These are phyloP conservation scores for Carlito syrichta DNA, from an alignment of 2,113 vertebrate genomes.

Conservation along the genomic window DNA sequence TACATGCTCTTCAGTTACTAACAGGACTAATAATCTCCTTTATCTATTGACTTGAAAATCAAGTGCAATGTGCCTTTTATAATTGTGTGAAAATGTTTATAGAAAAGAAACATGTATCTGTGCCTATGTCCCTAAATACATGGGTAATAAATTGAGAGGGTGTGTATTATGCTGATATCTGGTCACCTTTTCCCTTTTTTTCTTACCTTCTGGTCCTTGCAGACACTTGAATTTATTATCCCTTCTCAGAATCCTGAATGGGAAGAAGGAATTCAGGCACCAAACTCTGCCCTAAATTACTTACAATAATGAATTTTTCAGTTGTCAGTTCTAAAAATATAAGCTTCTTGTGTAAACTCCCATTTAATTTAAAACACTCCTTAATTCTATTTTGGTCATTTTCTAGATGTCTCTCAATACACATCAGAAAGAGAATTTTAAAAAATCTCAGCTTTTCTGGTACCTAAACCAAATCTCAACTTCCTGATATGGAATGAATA, in stretches of 20 bases:
- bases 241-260: background rate
- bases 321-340: background rate
- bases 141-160: background rate
- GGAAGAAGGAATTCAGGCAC: background rate
- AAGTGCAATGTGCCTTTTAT: background rate
- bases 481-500: background rate
- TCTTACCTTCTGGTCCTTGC: background rate
- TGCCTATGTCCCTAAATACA: background rate
- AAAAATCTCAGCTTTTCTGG: background rate
- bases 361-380: background rate
- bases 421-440: background rate
- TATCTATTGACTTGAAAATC: background rate
- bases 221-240: background rate
- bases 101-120: background rate
- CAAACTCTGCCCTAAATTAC: background rate
- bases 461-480: background rate
- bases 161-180: background rate
- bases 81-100: background rate
- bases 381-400: background rate
- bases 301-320: background rate
- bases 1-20: background rate
- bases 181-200: background rate
- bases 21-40: background rate
- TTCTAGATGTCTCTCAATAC: background rate
- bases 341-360: background rate